Base-by-base conservation (phyloP, 2,888 invertebrate genomes). In the Epinotia ramella region DNA sequence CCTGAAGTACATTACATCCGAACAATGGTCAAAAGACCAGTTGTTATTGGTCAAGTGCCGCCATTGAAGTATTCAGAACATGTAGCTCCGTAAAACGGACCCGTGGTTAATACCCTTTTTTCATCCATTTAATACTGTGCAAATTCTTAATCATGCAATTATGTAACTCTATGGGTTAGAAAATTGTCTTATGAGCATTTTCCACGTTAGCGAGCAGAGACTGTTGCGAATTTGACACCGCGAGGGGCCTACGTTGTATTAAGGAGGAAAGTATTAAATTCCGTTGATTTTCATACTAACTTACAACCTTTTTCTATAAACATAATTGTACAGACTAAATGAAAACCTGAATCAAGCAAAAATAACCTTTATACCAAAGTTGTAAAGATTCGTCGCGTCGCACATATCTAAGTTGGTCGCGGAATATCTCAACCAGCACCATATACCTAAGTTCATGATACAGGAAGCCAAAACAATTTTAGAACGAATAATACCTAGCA, bases 111-210 rank as follows among this genome's bases (percentile, higher is more conserved):
- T 1, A 1, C 12, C 59, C 68, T 24, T 59, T 24, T 44, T 59
- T 44, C 11, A 53, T 53, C 33, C 33, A 40, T 40, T 24, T 16
- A n/a, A 12, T 28, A 9, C 33, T 44, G 9, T 16, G 16, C 24
- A 44, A 44, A 44, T 57, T 33, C n/a, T 3, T 7, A 46, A 65
- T 65, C 11, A 66, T 49, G 57, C 65, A 59, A 65, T 72, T 16
- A 73, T 60, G 57, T 46, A 59, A 56, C 28, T 28, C 18, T 28
- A 5, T 57, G 53, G 24, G 24, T 40, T 68, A 73, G 76, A 75
- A 80, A 77, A 79, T 79, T 78, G 76, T 78, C 78, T 74, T 20
- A 59, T 78, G 73, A 76, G 59, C 76, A 79, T 79, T 80, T 78
- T 80, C 78, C 78, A 53, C 68, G 1, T 72, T 70, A 60, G 40